Percentiles rank a stretch among this genome's conserved stretches.
phyloP scores from a whole-genome alignment of 2,797 vertebrate species.

The Hirundo rustica region DNA sequence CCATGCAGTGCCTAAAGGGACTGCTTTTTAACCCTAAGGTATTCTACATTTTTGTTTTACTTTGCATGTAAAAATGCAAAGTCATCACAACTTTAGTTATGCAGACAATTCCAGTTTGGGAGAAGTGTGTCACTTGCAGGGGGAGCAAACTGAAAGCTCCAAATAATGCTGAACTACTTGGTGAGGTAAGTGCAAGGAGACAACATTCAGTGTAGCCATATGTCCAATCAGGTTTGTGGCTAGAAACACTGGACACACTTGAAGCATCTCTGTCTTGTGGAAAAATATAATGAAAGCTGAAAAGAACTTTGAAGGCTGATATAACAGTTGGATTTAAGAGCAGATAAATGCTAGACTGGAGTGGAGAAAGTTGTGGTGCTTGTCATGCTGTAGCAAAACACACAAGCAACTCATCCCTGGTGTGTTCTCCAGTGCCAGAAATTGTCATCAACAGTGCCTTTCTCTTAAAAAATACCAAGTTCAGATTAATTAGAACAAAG shows the following conservation, averaged over 20 bases:
- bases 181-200: not conserved
- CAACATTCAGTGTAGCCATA: not conserved
- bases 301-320: not conserved
- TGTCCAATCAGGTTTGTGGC: not conserved
- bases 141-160: not conserved
- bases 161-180: not conserved
- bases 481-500: not conserved
- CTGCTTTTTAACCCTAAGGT: not conserved
- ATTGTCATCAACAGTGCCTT: not conserved
- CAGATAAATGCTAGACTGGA: not conserved
- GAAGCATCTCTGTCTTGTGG: not conserved
- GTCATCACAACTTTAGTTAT: not conserved
- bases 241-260: not conserved
- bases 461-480: not conserved
- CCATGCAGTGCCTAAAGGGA: not conserved
- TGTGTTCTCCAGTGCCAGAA: not conserved
- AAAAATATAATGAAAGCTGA: not conserved
- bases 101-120: not conserved
- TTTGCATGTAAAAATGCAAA: not conserved
- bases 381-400: not conserved
- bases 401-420: fast-evolving
- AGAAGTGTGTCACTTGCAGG: not conserved
- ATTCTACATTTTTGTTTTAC: not conserved
- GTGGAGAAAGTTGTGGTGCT: not conserved
- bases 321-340: not conserved